These are phyloP conservation scores for Neocrepidodera transversa DNA, from an alignment of 2,888 invertebrate genomes.

Conservation along the genomic window DNA sequence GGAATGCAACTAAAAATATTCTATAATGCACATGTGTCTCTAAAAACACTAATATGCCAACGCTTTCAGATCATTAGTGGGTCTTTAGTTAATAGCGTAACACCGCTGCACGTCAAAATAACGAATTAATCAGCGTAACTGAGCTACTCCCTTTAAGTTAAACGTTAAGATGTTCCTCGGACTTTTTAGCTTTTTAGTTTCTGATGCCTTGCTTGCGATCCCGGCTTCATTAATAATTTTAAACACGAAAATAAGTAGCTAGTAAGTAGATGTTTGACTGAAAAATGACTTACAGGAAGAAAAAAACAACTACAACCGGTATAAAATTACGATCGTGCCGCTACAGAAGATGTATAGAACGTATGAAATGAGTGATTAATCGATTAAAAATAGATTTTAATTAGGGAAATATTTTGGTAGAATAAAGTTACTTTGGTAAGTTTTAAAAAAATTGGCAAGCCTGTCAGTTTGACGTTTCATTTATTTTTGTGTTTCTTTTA, in stretches of 20 bases:
- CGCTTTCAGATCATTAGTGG: conserved; percentile 54
- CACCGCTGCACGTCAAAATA: conserved; percentile 61
- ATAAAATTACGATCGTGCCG: no score
- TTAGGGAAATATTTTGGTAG: no score
- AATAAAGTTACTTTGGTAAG: no score
- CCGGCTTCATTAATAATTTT: conserved; percentile 4
- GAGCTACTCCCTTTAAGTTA: conserved; percentile 20
- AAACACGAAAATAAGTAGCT: conserved; percentile 2
- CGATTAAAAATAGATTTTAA: no score
- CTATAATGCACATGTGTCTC: conserved; percentile 46
- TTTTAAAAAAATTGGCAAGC: no score
- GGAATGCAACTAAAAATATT: conserved; percentile 49
- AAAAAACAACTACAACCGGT: no score
- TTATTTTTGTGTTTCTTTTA: no score
- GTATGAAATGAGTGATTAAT: no score
- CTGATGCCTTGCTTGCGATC: neutral
- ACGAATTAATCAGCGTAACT: conserved; percentile 58
- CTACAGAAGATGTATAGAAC: no score
- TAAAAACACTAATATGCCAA: conserved; percentile 53
- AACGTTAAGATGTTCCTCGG: neutral
- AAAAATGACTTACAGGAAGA: no score
- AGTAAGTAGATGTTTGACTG: neutral
- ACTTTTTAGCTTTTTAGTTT: conserved; percentile 3
- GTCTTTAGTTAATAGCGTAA: conserved; percentile 60
- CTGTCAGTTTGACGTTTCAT: no score